Evolutionary conservation across 2,888 invertebrate species (phyloP), one percentile per base, ranked within the genome.

Genomic region (Arge pagana): DNA sequence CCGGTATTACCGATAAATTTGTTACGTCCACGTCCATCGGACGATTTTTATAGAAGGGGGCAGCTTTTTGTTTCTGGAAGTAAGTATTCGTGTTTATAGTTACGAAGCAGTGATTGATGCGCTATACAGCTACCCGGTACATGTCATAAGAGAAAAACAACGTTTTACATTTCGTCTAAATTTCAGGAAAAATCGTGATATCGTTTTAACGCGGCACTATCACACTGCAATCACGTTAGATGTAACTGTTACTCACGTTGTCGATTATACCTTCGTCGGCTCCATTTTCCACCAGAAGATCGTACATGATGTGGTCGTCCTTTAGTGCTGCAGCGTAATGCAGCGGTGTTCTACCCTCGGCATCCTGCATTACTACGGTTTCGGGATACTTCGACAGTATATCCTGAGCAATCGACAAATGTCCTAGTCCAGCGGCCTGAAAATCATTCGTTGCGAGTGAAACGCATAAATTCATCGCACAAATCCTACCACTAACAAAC

Each of bases 301-400:
- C 85, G 69, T 87, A 94, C 66, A 89, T 87, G 59, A 86, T 82
- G 58, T 85, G 86, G 48, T 88, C 88, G 65, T 93, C 92, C 71
- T 89, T 88, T 18, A 87, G 80, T 10, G 88, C 83, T 2, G 92
- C 91, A 0, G 94, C 90, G 77, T 92, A 96, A 77, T 96, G 95
- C 40, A 96, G 78, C 0, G 96, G 88, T 0, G 93, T 93, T 60
- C 92, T 83, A 16, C 93, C 93, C 55, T 93, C 90, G 67, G 85
- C 85, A 76, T 96, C 95, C 13, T 82, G 79, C 28, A 85, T 83
- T 42, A 84, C 83, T 19, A 89, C 81, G 2, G 87, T 84, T 68
- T 85, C 82, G 4, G 89, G 88, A 71, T 85, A 87, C 57, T 83
- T 81, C 37, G 84, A 82, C 1, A 88, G 73, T 36, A 93, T 84